Base-by-base conservation (phyloP, 1,140 invertebrate genomes). In the Leptoteleia sp. region DNA sequence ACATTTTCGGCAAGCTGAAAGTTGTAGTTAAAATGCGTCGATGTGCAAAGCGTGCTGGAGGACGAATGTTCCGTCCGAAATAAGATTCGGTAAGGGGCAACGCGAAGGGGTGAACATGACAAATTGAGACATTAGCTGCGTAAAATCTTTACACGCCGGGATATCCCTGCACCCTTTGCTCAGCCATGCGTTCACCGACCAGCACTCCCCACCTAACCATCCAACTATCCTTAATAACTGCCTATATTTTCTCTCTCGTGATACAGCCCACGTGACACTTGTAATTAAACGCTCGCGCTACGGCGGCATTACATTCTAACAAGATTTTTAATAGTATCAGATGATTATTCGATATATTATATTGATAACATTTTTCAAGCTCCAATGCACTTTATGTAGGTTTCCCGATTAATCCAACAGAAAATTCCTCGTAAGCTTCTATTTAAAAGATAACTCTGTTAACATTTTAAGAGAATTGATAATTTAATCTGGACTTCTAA, bases 51-150 rank as follows among this genome's bases (percentile, higher is more conserved):
- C 17, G 55, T 48, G 72, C 72, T 77, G 76, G 73, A 82, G 73
- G 73, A 82, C 80, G 67, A 72, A 82, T 82, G 77, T 72, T 67
- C 65, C 19, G 48, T 65, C 70, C 64, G 27, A 65, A 57, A 22
- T 68, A 72, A 73, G 54, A 79, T 71, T 50, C 42, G 33, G 52
- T 47, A 15, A 27, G 37, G 47, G 45, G 11, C n/a, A 27, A 55
- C 19, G 33, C 13, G 29, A 75, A 79, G 68, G 79, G 62, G 79
- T 76, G 79, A 81, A 79, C 79, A 82, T 82, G 76, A 82, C 78
- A 82, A 82, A 82, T 82, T 78, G 78, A 80, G 70, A 82, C 75
- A 82, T 82, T 82, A 78, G 71, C 70, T 27, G 62, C 50, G 62
- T 76, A 70, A 70, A 80, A 76, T 75, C 78, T 65, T 81, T 52